A percentile compares a stretch with the other conserved stretches of the same genome.
phyloP scores from a whole-genome alignment of 2,113 vertebrate species.

The Aldabrachelys gigantea region DNA sequence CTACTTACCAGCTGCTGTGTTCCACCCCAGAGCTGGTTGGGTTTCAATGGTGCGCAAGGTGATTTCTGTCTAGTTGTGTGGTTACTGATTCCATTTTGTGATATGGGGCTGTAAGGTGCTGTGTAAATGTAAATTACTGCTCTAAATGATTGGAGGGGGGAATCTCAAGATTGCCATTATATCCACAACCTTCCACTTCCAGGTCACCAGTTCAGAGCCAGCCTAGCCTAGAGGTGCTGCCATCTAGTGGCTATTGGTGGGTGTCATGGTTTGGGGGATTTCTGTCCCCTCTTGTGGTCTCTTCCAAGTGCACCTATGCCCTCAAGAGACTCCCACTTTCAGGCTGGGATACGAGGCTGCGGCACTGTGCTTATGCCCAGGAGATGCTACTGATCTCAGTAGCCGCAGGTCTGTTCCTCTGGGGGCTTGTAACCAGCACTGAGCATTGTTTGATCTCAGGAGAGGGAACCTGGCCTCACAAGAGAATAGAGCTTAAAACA shows the following conservation, averaged over 20 bases:
- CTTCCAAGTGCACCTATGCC: not conserved
- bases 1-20: not conserved
- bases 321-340: not conserved
- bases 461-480: not conserved
- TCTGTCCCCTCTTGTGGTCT: not conserved
- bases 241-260: not conserved
- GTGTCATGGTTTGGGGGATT: no score
- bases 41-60: not conserved
- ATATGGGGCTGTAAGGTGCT: not conserved
- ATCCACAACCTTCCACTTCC: not conserved
- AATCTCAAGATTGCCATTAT: not conserved
- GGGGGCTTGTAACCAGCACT: not conserved
- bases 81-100: not conserved
- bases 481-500: not conserved
- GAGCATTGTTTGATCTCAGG: not conserved
- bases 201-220: not conserved
- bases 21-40: not conserved
- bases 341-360: no score
- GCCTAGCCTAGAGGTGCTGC: not conserved
- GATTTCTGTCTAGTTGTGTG: not conserved
- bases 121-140: not conserved
- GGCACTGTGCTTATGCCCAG: no score
- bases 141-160: not conserved
- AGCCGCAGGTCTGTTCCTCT: not conserved
- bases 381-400: not conserved